Conservation (phyloP, 2,113 vertebrate genomes). For the Turnix velox region DNA sequence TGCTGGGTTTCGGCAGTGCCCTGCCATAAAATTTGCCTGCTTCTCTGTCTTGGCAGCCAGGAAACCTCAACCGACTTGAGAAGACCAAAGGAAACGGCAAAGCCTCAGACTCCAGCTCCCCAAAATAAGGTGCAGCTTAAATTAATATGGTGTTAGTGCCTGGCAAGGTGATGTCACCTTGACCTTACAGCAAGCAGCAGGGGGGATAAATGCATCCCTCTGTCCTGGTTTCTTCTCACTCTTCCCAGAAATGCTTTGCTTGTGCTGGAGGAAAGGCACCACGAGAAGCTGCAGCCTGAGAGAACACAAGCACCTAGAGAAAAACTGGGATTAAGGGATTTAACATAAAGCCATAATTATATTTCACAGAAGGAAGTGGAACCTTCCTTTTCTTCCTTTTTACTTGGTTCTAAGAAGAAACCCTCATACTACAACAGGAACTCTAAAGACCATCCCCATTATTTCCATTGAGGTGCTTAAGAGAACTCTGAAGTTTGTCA, state of each 20-base stretch:
- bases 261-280: background rate
- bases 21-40: background rate
- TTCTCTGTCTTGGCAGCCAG: background rate
- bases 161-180: background rate
- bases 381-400: background rate
- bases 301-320: background rate
- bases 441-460: background rate
- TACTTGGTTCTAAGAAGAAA: background rate
- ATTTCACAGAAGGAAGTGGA: background rate
- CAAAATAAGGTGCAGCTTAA: slow-evolving; percentile 14
- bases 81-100: background rate
- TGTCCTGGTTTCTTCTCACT: background rate
- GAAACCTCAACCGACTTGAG: background rate
- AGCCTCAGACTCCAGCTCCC: background rate
- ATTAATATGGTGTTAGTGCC: background rate
- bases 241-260: background rate
- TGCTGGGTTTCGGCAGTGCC: background rate
- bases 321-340: background rate
- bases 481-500: background rate
- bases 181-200: accelerated
- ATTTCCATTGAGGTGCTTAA: background rate
- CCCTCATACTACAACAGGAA: background rate
- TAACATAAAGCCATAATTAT: accelerated
- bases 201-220: background rate
- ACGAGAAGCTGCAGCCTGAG: background rate